Percentiles rank a stretch among this genome's conserved stretches.
Conservation (phyloP, 2,888 invertebrate species). For the Rapana venosa region DNA sequence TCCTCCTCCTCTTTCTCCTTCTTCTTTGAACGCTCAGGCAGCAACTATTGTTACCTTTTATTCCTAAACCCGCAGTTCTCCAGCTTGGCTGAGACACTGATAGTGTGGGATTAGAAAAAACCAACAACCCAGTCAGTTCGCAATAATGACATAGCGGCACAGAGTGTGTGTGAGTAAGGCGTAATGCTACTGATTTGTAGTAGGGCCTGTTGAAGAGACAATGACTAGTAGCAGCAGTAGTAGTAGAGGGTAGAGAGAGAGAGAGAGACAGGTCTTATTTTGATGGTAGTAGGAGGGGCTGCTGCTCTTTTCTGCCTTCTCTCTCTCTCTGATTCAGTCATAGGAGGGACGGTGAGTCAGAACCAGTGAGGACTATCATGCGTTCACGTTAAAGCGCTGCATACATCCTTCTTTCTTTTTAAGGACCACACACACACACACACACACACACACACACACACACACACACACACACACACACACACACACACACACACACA, state of each 20-base stretch:
- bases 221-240: neutral
- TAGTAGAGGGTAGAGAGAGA: neutral
- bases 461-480: neutral
- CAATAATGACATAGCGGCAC: no score
- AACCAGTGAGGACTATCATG: neutral
- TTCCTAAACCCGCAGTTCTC: no score
- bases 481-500: no score
- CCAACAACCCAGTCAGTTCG: no score
- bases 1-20: neutral
- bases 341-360: neutral
- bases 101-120: no score
- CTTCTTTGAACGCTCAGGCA: no score
- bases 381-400: neutral
- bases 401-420: neutral
- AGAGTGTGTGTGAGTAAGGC: neutral
- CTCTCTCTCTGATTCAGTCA: neutral
- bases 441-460: conserved; percentile 3
- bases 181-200: conserved; percentile 1
- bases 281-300: neutral
- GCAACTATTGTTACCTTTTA: no score
- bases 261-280: neutral
- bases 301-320: no score
- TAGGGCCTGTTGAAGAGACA: neutral
- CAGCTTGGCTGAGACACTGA: no score
- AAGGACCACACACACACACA: neutral